These are phyloP conservation scores for Bujurquina vittata DNA, from an alignment of 2,113 vertebrate genomes.

Conservation along the genomic window DNA sequence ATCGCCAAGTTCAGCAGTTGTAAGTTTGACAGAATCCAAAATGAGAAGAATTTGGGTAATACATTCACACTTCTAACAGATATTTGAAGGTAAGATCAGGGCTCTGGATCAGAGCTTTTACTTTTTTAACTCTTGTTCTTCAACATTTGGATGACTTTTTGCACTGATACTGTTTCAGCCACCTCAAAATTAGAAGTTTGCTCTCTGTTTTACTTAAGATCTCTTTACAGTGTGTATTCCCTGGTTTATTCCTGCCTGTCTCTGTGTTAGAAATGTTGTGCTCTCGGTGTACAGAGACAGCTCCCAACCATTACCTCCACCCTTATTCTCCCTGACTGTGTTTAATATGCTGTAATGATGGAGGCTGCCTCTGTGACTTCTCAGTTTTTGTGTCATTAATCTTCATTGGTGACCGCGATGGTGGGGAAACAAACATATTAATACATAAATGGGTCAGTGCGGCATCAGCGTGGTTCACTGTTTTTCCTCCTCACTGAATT, in stretches of 20 bases:
- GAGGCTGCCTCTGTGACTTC: conserved; percentile 1
- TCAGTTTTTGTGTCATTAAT: conserved; percentile 44
- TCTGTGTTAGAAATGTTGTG: background rate
- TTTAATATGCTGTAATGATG: conserved; percentile 6
- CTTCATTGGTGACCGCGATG: conserved; percentile 30
- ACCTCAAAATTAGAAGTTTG: background rate
- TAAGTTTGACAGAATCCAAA: background rate
- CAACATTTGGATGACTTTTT: background rate
- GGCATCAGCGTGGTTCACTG: background rate
- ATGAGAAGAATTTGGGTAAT: background rate
- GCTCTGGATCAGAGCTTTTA: background rate
- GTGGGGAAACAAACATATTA: conserved; percentile 38
- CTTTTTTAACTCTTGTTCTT: background rate
- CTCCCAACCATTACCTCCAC: conserved; percentile 20
- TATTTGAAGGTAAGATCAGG: background rate
- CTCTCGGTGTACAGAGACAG: conserved; percentile 12
- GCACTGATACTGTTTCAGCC: too few relatives aligned
- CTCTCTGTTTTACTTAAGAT: background rate
- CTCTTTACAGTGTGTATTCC: background rate
- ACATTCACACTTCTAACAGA: background rate
- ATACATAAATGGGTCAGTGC: conserved; percentile 43
- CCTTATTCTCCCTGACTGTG: background rate
- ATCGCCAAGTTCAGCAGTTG: background rate
- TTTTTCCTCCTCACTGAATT: background rate
- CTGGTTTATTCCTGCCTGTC: background rate